A percentile compares a stretch with the other conserved stretches of the same genome.
Evolutionary conservation across 2,113 vertebrate species (phyloP).

Genomic region (Galbula dea): DNA sequence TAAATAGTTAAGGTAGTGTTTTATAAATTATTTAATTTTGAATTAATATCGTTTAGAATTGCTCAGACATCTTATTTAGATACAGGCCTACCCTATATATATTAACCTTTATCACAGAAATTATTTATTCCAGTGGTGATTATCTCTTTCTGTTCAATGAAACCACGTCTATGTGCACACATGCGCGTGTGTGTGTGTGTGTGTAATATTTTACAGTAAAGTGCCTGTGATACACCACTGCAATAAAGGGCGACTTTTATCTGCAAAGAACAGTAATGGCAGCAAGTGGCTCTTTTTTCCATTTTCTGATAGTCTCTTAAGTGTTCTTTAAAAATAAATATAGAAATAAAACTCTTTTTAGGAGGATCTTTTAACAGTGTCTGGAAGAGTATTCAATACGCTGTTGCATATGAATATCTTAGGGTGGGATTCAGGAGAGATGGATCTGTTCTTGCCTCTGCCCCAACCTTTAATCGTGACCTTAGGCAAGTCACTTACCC

Average conservation of each 20-base stretch:
- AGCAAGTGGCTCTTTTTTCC: not conserved
- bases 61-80: slow-evolving; percentile 20
- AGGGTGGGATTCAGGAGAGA: not conserved
- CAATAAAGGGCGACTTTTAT: not conserved
- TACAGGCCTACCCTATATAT: slow-evolving; percentile 4
- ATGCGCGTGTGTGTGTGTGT: not conserved
- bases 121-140: not conserved
- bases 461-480: not conserved
- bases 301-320: not conserved
- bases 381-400: not conserved
- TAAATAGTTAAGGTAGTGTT: slow-evolving; percentile 56
- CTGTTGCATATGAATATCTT: not conserved
- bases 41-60: slow-evolving; percentile 34
- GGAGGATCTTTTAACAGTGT: not conserved
- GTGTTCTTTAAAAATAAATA: not conserved
- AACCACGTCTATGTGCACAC: not conserved
- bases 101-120: not conserved
- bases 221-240: not conserved
- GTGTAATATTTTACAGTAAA: not conserved
- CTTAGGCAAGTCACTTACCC: not conserved
- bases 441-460: not conserved
- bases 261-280: not conserved
- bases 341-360: not conserved
- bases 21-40: slow-evolving; percentile 23
- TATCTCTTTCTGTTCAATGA: not conserved